Conservation (phyloP, 2,113 vertebrate genomes). For the Aix galericulata region DNA sequence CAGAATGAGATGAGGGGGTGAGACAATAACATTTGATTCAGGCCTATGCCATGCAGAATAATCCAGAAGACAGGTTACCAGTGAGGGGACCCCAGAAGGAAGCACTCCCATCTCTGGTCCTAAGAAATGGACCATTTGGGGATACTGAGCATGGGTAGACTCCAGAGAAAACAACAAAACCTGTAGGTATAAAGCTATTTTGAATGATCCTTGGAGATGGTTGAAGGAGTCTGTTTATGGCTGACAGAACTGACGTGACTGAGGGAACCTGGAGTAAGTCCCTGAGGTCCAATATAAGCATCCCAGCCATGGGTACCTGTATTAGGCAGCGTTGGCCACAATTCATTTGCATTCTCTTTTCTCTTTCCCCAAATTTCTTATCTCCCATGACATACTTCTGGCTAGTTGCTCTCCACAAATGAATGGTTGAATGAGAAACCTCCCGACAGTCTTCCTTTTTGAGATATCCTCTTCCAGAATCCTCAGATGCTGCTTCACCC, state of each 20-base stretch:
- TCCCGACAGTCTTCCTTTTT: background rate
- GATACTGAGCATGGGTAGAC: background rate
- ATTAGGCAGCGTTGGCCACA: background rate
- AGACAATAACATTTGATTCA: background rate
- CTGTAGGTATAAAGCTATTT: background rate
- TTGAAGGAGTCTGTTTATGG: background rate
- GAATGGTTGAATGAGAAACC: background rate
- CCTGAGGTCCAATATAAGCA: background rate
- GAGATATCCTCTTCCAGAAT: background rate
- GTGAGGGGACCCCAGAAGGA: background rate
- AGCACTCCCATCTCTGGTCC: background rate
- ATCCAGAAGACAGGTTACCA: background rate
- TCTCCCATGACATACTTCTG: background rate
- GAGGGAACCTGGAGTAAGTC: background rate
- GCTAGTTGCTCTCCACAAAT: background rate
- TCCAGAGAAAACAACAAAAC: background rate
- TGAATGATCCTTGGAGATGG: background rate
- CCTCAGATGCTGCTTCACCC: background rate
- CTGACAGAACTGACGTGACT: background rate
- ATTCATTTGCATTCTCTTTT: background rate
- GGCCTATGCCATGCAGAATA: background rate
- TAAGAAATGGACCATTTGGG: background rate
- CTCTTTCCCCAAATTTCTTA: background rate
- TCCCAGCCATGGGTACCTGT: background rate
- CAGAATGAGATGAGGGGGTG: background rate